These are phyloP conservation scores for Astreopora myriophthalma DNA, from an alignment of 64 coral and sea anemone genomes.

Conservation along the genomic window DNA sequence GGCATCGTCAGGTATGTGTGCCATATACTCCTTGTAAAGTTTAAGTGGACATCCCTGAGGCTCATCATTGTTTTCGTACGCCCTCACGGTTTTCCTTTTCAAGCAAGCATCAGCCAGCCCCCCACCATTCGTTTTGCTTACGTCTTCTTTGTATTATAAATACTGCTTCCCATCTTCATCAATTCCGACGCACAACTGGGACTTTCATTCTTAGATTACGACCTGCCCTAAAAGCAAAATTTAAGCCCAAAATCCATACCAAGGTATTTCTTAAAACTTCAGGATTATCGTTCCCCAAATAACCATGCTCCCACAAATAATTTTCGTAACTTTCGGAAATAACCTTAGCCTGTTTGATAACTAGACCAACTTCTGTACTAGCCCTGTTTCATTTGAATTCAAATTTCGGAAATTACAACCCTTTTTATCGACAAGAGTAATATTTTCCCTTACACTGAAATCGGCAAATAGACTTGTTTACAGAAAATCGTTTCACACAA, in stretches of 20 bases:
- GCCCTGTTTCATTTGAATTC: slow-evolving; percentile 8
- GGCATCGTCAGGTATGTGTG: slow-evolving; percentile 10
- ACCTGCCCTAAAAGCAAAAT: slow-evolving; percentile 15
- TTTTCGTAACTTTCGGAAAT: slow-evolving; percentile 1
- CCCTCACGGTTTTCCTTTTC: not conserved
- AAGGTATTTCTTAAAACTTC: not conserved
- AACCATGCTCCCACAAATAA: not conserved
- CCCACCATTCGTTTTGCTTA: slow-evolving; percentile 11
- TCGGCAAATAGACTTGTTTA: slow-evolving; percentile 6
- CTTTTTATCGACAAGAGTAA: slow-evolving; percentile 14
- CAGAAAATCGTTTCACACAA: slow-evolving; percentile 33
- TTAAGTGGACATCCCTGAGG: not conserved
- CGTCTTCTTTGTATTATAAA: slow-evolving; percentile 11
- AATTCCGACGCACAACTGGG: not conserved
- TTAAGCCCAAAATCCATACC: not conserved
- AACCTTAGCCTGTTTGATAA: not conserved
- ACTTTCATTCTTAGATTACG: slow-evolving; percentile 1
- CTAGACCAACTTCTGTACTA: not conserved
- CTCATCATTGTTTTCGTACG: not conserved
- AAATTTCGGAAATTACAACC: slow-evolving; percentile 9
- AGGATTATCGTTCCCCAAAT: not conserved
- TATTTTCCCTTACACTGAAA: slow-evolving; percentile 26
- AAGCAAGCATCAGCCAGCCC: not conserved
- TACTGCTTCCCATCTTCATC: not conserved
- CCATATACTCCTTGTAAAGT: slow-evolving; percentile 39